These are phyloP conservation scores for Upupa epops DNA, from an alignment of 2,113 vertebrate genomes.

Conservation along the genomic window DNA sequence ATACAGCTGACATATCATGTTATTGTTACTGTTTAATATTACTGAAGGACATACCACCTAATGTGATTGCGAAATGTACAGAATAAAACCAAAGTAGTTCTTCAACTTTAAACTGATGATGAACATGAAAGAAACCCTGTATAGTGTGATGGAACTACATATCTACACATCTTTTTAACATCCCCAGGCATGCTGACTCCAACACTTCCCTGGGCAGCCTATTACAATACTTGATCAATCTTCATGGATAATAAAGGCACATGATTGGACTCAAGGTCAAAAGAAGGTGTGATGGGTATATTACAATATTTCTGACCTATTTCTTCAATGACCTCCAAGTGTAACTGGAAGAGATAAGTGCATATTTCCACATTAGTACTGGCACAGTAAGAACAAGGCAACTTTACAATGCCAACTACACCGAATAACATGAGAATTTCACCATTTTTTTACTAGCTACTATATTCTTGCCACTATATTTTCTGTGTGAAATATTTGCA, in stretches of 20 bases:
- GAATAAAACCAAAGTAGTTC: background rate
- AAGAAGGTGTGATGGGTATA: accelerated
- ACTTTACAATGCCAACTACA: background rate
- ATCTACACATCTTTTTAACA: no score
- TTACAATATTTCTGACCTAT: background rate
- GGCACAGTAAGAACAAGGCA: background rate
- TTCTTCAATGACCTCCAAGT: background rate
- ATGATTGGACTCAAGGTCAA: background rate
- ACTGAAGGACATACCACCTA: background rate
- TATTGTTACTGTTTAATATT: background rate
- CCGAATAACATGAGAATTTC: background rate
- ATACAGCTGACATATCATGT: background rate
- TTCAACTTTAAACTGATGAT: background rate
- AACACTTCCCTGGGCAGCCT: no score
- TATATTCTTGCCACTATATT: background rate
- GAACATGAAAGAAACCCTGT: background rate
- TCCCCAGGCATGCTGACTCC: no score
- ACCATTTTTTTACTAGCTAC: no score
- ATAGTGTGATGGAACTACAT: background rate
- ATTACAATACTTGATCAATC: no score
- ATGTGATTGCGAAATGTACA: background rate
- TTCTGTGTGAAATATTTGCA: background rate
- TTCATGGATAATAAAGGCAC: background rate
- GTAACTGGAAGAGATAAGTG: background rate
- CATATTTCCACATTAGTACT: background rate